Conservation (phyloP, 30 jellyfish, hydroid and myxozoan species). For the Hydractinia echinata region DNA sequence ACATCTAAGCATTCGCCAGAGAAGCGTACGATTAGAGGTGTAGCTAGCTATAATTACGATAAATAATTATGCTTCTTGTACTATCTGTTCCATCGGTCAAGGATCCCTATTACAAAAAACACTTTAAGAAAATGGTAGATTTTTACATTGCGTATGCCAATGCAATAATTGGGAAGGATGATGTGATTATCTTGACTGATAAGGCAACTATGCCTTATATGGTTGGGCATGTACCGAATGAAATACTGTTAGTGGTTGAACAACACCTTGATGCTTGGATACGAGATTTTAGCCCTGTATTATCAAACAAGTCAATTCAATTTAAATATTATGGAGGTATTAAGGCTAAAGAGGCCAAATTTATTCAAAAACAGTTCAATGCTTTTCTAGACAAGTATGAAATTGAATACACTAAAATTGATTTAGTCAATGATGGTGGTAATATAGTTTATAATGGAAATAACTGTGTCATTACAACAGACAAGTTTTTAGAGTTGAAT, state of each 20-base stretch:
- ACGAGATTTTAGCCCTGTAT: constrained; percentile 25
- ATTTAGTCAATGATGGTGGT: constrained; percentile 25
- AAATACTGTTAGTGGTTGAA: constrained; percentile 5
- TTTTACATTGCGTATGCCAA: not conserved
- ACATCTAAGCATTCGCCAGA: no score
- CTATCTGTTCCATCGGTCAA: constrained; percentile 8
- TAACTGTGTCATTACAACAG: constrained; percentile 1
- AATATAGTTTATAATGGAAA: not conserved
- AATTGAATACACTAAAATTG: not conserved
- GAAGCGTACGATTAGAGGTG: no score
- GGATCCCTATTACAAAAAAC: constrained; percentile 5
- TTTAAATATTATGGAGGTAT: constrained; percentile 14
- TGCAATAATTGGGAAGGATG: not conserved
- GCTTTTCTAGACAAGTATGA: not conserved
- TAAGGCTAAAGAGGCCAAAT: constrained; percentile 5
- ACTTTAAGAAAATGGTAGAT: constrained; percentile 10
- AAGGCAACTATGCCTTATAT: constrained; percentile 13
- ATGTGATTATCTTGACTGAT: constrained; percentile 13
- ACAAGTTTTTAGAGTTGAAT: constrained; percentile 15
- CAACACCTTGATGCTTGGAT: constrained; percentile 19
- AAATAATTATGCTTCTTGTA: constrained; percentile 6
- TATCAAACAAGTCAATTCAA: not conserved
- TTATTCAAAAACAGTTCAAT: constrained; percentile 11
- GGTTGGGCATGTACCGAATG: not conserved
- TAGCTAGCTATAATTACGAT: not conserved